Evolutionary conservation across 2,797 vertebrate genomes (phyloP), one percentile per base, ranked within the genome.

Genomic region (Poliocrania exsul): DNA sequence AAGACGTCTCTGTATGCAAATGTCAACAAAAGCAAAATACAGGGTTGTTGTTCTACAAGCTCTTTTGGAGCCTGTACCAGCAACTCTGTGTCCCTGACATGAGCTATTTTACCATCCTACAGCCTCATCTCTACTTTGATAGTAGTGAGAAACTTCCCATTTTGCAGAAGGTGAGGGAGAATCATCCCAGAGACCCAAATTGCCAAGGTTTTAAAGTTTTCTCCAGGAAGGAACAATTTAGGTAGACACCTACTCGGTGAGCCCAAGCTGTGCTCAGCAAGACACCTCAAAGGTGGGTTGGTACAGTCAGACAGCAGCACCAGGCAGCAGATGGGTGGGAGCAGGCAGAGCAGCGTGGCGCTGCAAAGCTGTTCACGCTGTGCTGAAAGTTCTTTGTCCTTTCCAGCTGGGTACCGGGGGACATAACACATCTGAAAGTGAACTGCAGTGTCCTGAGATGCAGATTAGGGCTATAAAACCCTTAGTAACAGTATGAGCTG

Each of bases 341-440:
- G 75, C 69, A n/a, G 86, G 60, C 50, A 40, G 79, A 58, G 86
- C 88, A 82, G 61, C 14, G 13, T 72, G 15, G 87, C 35, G 20
- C 84, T 69, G 86, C 82, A 93, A 87, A 93, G 86, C 89, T 2
- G 15, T 31, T 75, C 83, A 25, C 79, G 19, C 79, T 13, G 73
- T 9, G 91, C 85, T 72, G 3, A 91, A 95, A 93, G 92, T 94
- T 96, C 95, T 92, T 95, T 93, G 93, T 95, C 94, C 92, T 97
- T 86, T 89, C 88, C 81, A 57, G 84, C 53, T 29, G 19, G 79
- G 58, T 35, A 73, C 51, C 2, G 4, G 61, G 78, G 66, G 80
- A 91, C 65, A 35, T 60, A 33, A 13, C 2, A 5, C 74, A 5
- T 44, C 85, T 33, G 40, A 49, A 69, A 91, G 78, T 60, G 81